Evolutionary conservation across 1,140 invertebrate species (phyloP), one percentile per base, ranked within the genome.

Genomic region (Solen grandis): DNA sequence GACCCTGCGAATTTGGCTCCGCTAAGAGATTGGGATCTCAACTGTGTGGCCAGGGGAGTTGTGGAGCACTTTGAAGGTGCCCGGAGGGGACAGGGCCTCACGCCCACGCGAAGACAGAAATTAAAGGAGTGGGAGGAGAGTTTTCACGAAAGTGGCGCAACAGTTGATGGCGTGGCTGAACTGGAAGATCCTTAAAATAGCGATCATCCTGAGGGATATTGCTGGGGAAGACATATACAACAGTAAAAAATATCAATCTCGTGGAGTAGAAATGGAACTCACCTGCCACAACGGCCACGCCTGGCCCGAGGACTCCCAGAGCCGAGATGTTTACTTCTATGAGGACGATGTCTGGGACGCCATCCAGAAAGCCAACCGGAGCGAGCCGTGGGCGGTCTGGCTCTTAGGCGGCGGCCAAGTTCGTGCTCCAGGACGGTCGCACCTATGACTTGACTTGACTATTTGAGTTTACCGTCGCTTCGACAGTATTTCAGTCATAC

Each of bases 361-460:
- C 60, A 68, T 77, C 1, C 22, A 38, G 52, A 13, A 68, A 66
- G 74, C 46, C n/a, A 76, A 41, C n/a, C n/a, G n/a, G n/a, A n/a
- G n/a, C n/a, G n/a, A 77, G 38, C 74, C 74, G 1, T n/a, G 2
- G 27, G 29, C 59, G 5, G 70, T 81, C 27, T 66, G 62, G 60
- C 31, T 81, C 1, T 13, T 75, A 5, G 79, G 57, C 16, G 46
- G 72, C 16, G 35, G 31, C 27, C 19, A 75, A 81, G 59, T 81
- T 81, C 52, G 70, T 76, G 4, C 59, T 81, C 14, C 57, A 55
- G 59, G 38, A 81, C n/a, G n/a, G n/a, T n/a, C n/a, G n/a, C n/a
- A n/a, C n/a, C n/a, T n/a, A n/a, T n/a, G n/a, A n/a, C n/a, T n/a
- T n/a, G n/a, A n/a, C n/a, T n/a, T n/a, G n/a, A n/a, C n/a, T n/a